Conservation (phyloP, 2,113 vertebrate genomes). For the Cercocebus atys region DNA sequence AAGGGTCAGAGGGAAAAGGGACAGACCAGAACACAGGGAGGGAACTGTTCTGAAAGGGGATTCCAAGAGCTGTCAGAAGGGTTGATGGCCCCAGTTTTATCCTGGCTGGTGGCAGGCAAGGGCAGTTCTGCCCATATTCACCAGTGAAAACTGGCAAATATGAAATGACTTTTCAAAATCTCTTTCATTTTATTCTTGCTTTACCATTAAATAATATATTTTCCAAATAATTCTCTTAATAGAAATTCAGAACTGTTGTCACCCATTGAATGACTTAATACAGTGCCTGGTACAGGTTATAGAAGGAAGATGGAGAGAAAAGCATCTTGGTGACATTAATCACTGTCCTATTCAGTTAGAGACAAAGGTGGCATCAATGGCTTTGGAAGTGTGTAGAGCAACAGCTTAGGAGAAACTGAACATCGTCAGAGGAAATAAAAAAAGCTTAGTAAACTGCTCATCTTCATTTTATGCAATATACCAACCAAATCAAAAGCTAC, state of each 20-base stretch:
- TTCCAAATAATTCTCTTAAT: too few relatives aligned
- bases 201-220: too few relatives aligned
- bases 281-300: neutral
- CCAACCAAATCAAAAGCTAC: too few relatives aligned
- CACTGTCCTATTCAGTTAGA: neutral
- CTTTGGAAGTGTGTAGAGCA: neutral
- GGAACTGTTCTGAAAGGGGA: too few relatives aligned
- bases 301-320: neutral
- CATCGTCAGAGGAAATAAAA: neutral
- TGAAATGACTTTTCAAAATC: too few relatives aligned
- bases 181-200: too few relatives aligned
- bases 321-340: neutral
- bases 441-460: neutral
- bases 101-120: too few relatives aligned
- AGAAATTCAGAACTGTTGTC: too few relatives aligned
- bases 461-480: too few relatives aligned
- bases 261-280: neutral
- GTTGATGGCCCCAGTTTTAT: too few relatives aligned
- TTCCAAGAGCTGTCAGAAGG: too few relatives aligned
- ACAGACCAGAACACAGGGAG: neutral
- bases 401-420: neutral
- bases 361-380: neutral
- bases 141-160: neutral
- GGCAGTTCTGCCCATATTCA: neutral
- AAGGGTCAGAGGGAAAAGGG: neutral